Evolutionary conservation across 2,888 invertebrate genomes (phyloP).

Genomic region (Argyresthia albistria): DNA sequence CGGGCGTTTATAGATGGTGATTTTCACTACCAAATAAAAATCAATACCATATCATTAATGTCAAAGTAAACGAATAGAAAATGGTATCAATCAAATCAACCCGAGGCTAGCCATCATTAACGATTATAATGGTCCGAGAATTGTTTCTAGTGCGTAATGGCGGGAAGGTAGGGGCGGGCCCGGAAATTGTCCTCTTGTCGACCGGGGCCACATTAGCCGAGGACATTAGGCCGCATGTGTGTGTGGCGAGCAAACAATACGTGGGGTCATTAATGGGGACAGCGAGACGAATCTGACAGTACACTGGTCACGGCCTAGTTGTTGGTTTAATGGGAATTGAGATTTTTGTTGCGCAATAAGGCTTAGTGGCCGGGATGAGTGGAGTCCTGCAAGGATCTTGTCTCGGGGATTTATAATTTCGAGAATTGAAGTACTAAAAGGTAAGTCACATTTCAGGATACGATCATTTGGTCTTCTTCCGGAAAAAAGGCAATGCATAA

Average conservation of each 20-base stretch:
- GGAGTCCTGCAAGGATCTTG: too few species aligned
- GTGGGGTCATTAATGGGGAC: conserved; percentile 3
- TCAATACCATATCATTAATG: neutral
- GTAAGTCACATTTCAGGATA: too few species aligned
- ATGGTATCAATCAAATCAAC: conserved; percentile 30
- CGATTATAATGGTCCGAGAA: conserved; percentile 55
- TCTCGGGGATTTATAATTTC: too few species aligned
- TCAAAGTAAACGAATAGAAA: conserved; percentile 13
- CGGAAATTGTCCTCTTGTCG: conserved; percentile 68
- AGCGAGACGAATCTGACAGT: conserved; percentile 1
- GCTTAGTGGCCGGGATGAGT: too few species aligned
- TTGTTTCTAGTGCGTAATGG: conserved; percentile 60
- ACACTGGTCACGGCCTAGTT: too few species aligned
- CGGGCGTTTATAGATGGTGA: neutral
- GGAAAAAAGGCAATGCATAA: too few species aligned
- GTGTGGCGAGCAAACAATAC: conserved; percentile 23
- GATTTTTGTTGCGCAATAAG: too few species aligned
- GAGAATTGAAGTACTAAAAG: too few species aligned
- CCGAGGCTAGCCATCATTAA: conserved; percentile 32
- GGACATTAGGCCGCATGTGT: conserved; percentile 47
- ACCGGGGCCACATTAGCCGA: conserved; percentile 53
- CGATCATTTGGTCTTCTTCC: too few species aligned
- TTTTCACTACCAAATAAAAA: neutral
- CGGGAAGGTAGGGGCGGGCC: conserved; percentile 54
- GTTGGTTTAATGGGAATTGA: too few species aligned